These are phyloP conservation scores for Distichodus sexfasciatus DNA, from an alignment of 2,797 vertebrate species.

Conservation along the genomic window DNA sequence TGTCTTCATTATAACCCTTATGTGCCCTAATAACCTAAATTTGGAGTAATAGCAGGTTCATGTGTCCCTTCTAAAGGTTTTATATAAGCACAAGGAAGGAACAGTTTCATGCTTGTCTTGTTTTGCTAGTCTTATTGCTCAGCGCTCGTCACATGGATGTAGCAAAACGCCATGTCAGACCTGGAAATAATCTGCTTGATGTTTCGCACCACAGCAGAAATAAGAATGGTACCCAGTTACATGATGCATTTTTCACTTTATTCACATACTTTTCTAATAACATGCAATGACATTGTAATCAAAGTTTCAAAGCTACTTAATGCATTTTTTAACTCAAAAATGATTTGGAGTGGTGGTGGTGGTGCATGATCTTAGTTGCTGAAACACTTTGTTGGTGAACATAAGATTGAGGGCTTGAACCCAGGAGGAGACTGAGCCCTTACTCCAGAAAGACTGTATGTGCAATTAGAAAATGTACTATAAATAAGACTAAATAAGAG, in stretches of 20 bases:
- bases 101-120: background rate
- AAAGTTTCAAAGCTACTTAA: background rate
- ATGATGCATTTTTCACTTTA: background rate
- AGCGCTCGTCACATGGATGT: background rate
- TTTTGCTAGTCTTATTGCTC: background rate
- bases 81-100: background rate
- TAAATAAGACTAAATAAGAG: too few species aligned
- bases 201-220: conserved; percentile 6
- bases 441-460: too few species aligned
- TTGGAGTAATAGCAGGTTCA: background rate
- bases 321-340: background rate
- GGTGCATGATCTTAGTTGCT: too few species aligned
- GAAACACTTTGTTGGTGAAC: background rate
- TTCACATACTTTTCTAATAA: background rate
- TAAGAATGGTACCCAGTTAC: background rate
- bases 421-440: too few species aligned
- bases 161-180: background rate
- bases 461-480: too few species aligned
- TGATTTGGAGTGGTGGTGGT: background rate
- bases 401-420: too few species aligned
- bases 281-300: background rate
- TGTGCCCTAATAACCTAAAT: background rate
- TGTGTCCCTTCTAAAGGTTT: background rate
- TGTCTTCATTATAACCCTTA: conserved; percentile 9
- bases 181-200: background rate